Base-by-base conservation (phyloP, 2,113 vertebrate species). In the Limnothrissa miodon region DNA sequence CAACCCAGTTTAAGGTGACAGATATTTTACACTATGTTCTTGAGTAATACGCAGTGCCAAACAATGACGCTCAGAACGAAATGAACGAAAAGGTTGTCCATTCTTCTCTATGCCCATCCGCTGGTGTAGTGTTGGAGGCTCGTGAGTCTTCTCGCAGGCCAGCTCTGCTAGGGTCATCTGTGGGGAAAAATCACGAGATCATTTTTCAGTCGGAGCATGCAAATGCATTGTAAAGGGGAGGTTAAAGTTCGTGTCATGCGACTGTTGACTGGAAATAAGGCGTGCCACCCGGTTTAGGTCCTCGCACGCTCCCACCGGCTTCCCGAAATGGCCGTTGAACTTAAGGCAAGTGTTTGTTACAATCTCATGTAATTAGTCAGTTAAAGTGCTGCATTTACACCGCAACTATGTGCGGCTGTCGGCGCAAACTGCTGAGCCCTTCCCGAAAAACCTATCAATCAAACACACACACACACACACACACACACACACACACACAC, bases 141-240 rank as follows among this genome's bases (percentile, higher is more conserved):
- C n/a, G n/a, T 2, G 17, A 2, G 19, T 23, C 19, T 56, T 21
- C 19, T 23, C 0, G 21, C 21, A 19, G 23, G 51, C 51, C 21
- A 19, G 21, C 19, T 21, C 21, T 56, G 2, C 3, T 21, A 0
- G 59, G 1, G n/a, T 33, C 59, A 66, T 25, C 59, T 66, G 59
- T 66, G n/a, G 59, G 59, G 11, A 13, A n/a, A 66, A 33, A 66
- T 10, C n/a, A 1, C 10, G 59, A 66, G 0, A 23, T 25, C 80
- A 83, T 83, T 46, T 45, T 42, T 13, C 21, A 78, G 9, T 42
- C 11, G 78, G 59, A 82, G 39, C 78, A 46, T 78, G 78, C 84
- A 86, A 88, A 81, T 86, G 85, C 83, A 86, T 86, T 83, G 78
- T 85, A 86, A 88, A 84, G 83, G 83, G 81, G 80, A 85, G 78